phyloP scores from a whole-genome alignment of 2,888 invertebrate genomes.

The Luperina nickerlii region DNA sequence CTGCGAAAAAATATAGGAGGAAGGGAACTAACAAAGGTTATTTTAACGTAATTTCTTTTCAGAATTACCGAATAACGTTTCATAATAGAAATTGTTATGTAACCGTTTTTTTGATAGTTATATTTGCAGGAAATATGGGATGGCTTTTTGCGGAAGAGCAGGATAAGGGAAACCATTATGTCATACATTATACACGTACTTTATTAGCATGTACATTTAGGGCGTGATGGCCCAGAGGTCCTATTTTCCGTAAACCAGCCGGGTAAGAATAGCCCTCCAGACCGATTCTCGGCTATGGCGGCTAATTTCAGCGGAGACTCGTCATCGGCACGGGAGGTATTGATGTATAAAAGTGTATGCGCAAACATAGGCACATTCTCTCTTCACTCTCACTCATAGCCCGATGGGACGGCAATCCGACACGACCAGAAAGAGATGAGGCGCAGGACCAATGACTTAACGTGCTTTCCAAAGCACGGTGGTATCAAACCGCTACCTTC shows the following conservation, averaged over 20 bases:
- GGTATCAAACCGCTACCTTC: too few species aligned
- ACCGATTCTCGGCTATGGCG: too few species aligned
- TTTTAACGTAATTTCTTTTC: conserved; percentile 3
- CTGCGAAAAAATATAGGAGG: neutral
- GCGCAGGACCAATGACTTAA: too few species aligned
- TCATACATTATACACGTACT: neutral
- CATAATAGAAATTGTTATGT: conserved; percentile 6
- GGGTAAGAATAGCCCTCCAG: too few species aligned
- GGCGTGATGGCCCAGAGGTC: neutral
- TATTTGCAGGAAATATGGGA: conserved; percentile 1
- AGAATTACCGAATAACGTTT: conserved; percentile 13
- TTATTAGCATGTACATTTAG: neutral
- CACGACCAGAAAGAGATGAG: too few species aligned
- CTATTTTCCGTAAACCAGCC: neutral
- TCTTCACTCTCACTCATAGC: too few species aligned
- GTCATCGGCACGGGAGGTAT: too few species aligned
- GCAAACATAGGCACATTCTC: too few species aligned
- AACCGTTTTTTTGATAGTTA: neutral
- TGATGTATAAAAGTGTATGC: too few species aligned
- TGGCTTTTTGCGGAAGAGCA: neutral
- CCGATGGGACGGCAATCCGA: too few species aligned
- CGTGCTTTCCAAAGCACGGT: too few species aligned
- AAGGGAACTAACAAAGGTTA: neutral
- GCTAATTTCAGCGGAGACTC: too few species aligned
- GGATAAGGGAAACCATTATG: neutral